A percentile compares a stretch with the other conserved stretches of the same genome.
Evolutionary conservation across 2,797 vertebrate genomes (phyloP).

Genomic region (Enteromius viviparus): DNA sequence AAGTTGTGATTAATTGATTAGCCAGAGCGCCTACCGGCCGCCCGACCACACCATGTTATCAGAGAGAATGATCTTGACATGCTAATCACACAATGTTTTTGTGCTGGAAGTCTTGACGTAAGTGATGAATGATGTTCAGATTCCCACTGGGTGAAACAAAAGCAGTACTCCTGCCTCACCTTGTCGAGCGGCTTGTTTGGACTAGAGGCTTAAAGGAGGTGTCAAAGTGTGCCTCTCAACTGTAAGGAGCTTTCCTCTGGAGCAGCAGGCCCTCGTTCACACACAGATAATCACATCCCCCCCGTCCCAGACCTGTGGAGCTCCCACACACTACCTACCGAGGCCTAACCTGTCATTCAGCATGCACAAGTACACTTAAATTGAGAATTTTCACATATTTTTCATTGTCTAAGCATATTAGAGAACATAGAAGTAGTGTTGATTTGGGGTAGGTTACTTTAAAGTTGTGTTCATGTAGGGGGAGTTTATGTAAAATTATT

Average conservation of each 20-base stretch:
- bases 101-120: conserved; percentile 40
- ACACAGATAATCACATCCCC: conserved; percentile 59
- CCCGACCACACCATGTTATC: conserved; percentile 8
- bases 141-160: conserved; percentile 73
- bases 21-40: conserved; percentile 13
- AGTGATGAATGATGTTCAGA: conserved; percentile 59
- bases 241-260: conserved; percentile 43
- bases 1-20: conserved; percentile 55
- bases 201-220: conserved; percentile 65
- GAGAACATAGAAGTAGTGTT: neutral
- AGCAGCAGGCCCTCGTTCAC: conserved; percentile 45
- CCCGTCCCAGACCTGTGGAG: conserved; percentile 36
- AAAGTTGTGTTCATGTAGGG: neutral
- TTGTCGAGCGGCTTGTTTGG: conserved; percentile 62
- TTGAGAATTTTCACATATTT: neutral
- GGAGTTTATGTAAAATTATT: neutral
- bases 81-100: conserved; percentile 58
- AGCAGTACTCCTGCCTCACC: conserved; percentile 53
- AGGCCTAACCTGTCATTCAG: neutral
- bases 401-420: neutral
- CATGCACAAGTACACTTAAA: conserved; percentile 1
- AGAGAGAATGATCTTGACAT: conserved; percentile 53
- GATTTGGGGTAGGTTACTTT: neutral
- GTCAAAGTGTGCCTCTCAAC: conserved; percentile 67
- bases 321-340: conserved; percentile 18